Base-by-base conservation (phyloP, 2,888 invertebrate genomes). In the Dromius quadrimaculatus region DNA sequence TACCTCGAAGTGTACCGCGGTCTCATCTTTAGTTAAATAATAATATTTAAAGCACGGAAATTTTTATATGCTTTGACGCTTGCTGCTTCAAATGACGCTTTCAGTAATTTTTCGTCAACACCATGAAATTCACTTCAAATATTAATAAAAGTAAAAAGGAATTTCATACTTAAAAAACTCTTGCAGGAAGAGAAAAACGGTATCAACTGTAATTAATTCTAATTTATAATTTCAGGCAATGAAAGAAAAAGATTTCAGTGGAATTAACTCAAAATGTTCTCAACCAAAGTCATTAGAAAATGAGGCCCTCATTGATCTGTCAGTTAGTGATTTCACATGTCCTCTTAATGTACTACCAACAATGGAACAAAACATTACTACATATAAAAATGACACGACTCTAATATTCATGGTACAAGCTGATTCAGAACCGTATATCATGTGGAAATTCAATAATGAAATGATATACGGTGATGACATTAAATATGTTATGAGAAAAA, bases 181-280 rank as follows among this genome's bases (percentile, higher is more conserved):
- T n/a, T n/a, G n/a, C n/a, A n/a, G n/a, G n/a, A n/a, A n/a, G n/a
- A n/a, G n/a, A n/a, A n/a, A n/a, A n/a, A n/a, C n/a, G n/a, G n/a
- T n/a, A n/a, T n/a, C n/a, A n/a, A n/a, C n/a, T n/a, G n/a, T n/a
- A n/a, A n/a, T n/a, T n/a, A n/a, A n/a, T n/a, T n/a, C n/a, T n/a
- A n/a, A n/a, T n/a, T n/a, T n/a, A n/a, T n/a, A n/a, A n/a, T n/a
- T 15, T 6, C 41, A 11, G 13, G 23, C 23, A 13, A 13, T 61
- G 36, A 41, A 61, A 41, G 4, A 19, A 2, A 19, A 15, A 41
- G n/a, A 61, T 11, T 13, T 41, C 5, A 41, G n/a, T 20, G 38
- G n/a, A 11, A 38, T 23, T 3, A 61, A 61, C 41, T n/a, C 38
- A 9, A 17, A 41, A 23, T 61, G 61, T 34, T 13, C 15, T 9